Percentiles rank a stretch among this genome's conserved stretches.
Evolutionary conservation across 1,140 invertebrate species (phyloP).

Genomic region (Drosophila pseudoananassae): DNA sequence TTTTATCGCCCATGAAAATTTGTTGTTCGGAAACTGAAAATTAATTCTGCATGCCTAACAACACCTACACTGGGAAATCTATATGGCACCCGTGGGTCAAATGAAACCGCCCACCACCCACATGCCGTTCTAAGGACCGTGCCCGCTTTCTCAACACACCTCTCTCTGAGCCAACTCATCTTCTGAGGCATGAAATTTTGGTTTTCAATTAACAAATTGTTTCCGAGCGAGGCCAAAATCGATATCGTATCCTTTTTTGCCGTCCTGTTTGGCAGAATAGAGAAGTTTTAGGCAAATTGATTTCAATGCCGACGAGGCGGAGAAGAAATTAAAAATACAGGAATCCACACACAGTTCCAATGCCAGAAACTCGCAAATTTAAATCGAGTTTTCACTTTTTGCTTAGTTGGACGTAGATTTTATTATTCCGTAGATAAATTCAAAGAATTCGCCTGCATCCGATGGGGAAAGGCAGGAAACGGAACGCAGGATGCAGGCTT

Average conservation of each 20-base stretch:
- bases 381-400: not conserved
- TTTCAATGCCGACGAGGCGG: not conserved
- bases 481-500: constrained; percentile 15
- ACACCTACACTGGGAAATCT: too few relatives aligned
- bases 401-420: not conserved
- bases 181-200: constrained; percentile 55
- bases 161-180: constrained; percentile 23
- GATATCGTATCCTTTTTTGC: constrained; percentile 12
- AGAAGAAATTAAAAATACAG: too few relatives aligned
- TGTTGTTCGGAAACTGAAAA: constrained; percentile 28
- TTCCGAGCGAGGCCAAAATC: constrained; percentile 26
- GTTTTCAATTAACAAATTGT: constrained; percentile 79
- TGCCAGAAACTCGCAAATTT: too few relatives aligned
- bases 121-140: not conserved
- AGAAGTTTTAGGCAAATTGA: not conserved
- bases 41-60: constrained; percentile 41
- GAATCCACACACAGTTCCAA: too few relatives aligned
- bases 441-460: constrained; percentile 15
- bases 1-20: constrained; percentile 33
- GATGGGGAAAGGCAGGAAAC: constrained; percentile 19
- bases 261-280: not conserved
- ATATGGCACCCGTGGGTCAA: constrained; percentile 45
- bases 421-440: constrained; percentile 14
- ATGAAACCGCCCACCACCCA: constrained; percentile 7
- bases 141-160: constrained; percentile 17